Evolutionary conservation across 2,888 invertebrate species (phyloP), one percentile per base, ranked within the genome.

Genomic region (Drosophila antonietae): DNA sequence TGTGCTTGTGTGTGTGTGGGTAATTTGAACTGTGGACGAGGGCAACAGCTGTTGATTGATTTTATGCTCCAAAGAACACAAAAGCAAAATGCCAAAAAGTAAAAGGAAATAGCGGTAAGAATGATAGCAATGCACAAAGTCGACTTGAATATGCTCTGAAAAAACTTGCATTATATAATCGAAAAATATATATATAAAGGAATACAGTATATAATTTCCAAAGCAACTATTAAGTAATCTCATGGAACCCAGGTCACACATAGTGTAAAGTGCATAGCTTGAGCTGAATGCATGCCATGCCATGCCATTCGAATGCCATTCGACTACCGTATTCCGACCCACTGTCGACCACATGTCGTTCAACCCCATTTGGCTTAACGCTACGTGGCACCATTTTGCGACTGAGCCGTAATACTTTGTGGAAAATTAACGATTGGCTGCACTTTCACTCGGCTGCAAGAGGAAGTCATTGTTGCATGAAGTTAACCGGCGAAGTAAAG

Each of bases 21-120:
- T 82, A 88, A 84, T 68, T 75, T 72, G 80, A 84, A 68, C 73
- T 65, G 68, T 55, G 47, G 28, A 68, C 64, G 41, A 39, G 53
- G 58, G 23, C 74, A 61, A 58, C 88, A 84, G 88, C 85, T 84
- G 84, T 80, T 88, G 83, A 82, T 80, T 80, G 85, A 84, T 81
- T 83, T 87, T 69, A 81, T 75, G 88, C 85, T 67, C 68, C 76
- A 74, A 55, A 61, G 75, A 68, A 72, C 83, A 73, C 66, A 65
- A 78, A 66, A 62, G 52, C 41, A 64, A 72, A 69, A 57, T 49
- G 46, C 46, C 52, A 55, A 66, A 58, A 66, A 63, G 55, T 41
- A 70, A 80, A 80, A 63, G 62, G 60, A 55, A 71, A 62, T 53
- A 59, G 39, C 52, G 20, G 43, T 28, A 44, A 69, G 56, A 69